phyloP scores from a whole-genome alignment of 2,888 invertebrate species.

The Plutella xylostella region DNA sequence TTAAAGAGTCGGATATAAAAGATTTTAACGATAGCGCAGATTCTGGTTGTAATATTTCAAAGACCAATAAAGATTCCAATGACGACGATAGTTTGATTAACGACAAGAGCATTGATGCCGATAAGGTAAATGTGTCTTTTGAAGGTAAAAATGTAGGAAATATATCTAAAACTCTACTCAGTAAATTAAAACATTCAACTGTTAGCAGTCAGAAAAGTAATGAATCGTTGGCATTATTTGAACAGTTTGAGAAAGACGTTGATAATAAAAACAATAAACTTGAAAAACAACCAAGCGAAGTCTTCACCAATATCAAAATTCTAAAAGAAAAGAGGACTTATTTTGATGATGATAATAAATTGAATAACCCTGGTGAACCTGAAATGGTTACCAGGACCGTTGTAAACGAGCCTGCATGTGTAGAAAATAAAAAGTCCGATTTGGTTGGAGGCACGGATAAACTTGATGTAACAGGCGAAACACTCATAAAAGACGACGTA shows the following conservation, averaged over 20 bases:
- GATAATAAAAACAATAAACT: not conserved
- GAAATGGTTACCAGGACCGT: too few relatives aligned
- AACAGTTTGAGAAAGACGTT: slow-evolving; percentile 36
- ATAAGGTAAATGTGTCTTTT: slow-evolving; percentile 6
- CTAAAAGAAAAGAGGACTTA: too few relatives aligned
- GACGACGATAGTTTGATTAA: not conserved
- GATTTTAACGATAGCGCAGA: not conserved
- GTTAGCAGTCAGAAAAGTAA: slow-evolving; percentile 29
- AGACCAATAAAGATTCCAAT: not conserved
- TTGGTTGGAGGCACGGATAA: too few relatives aligned
- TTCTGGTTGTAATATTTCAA: slow-evolving; percentile 1
- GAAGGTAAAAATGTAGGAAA: slow-evolving; percentile 15
- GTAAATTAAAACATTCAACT: slow-evolving; percentile 31
- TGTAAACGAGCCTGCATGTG: too few relatives aligned
- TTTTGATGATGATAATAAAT: too few relatives aligned
- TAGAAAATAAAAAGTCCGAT: too few relatives aligned
- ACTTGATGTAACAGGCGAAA: too few relatives aligned
- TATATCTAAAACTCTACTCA: slow-evolving; percentile 26
- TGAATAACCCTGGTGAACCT: too few relatives aligned
- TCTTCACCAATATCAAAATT: too few relatives aligned
- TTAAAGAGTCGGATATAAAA: not conserved
- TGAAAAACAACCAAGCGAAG: too few relatives aligned
- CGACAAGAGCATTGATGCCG: not conserved
- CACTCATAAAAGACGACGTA: too few relatives aligned
- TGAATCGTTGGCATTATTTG: slow-evolving; percentile 41